phyloP scores from a whole-genome alignment of 2,888 invertebrate genomes.

The Drosophila greeni region DNA sequence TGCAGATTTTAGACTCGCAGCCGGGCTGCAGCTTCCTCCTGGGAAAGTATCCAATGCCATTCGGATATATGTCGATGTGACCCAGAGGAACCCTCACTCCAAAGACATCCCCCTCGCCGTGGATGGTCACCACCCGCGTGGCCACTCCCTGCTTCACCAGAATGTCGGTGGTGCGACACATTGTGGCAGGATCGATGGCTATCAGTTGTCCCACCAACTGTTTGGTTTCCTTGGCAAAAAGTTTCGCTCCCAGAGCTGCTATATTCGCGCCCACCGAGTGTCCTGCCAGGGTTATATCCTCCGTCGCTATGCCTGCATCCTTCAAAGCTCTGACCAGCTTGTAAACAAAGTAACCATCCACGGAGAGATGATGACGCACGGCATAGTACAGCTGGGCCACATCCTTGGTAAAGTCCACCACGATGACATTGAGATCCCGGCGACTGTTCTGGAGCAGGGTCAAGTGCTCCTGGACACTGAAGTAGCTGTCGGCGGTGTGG shows the following conservation, averaged over 20 bases:
- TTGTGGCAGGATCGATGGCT: conserved; percentile 75
- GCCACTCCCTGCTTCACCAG: conserved; percentile 63
- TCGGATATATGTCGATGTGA: conserved; percentile 75
- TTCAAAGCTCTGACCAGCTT: conserved; percentile 62
- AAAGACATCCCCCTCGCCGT: conserved; percentile 75
- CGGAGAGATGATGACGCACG: conserved; percentile 69
- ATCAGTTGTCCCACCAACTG: conserved; percentile 66
- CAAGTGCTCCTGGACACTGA: conserved; percentile 72
- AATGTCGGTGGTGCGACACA: conserved; percentile 70
- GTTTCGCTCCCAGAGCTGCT: conserved; percentile 71
- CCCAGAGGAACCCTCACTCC: conserved; percentile 68
- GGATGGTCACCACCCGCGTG: conserved; percentile 69
- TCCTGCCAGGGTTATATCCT: conserved; percentile 69
- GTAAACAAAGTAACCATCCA: conserved; percentile 71
- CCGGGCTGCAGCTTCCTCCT: conserved; percentile 74
- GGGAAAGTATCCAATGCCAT: conserved; percentile 73
- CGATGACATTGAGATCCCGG: conserved; percentile 71
- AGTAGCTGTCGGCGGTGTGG: conserved; percentile 67
- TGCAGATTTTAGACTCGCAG: conserved; percentile 70
- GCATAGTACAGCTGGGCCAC: conserved; percentile 73
- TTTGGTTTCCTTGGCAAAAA: conserved; percentile 58
- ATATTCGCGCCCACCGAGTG: conserved; percentile 77
- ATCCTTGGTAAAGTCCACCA: conserved; percentile 72
- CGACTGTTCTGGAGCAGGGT: conserved; percentile 63
- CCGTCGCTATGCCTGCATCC: conserved; percentile 53